Evolutionary conservation across 2,113 vertebrate genomes (phyloP).

Genomic region (Felis chaus): DNA sequence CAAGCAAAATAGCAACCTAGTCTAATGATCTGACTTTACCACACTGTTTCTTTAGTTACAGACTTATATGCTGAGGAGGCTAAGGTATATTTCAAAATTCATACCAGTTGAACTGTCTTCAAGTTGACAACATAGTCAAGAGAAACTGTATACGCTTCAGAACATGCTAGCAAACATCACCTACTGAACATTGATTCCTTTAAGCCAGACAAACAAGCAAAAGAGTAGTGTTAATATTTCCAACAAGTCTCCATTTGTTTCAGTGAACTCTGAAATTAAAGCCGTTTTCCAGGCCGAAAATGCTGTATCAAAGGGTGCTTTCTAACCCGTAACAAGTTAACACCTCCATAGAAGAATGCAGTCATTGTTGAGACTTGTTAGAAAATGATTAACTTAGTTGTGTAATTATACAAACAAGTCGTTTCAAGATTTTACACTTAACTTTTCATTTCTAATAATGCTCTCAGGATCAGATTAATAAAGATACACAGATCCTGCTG

Average conservation of each 20-base stretch:
- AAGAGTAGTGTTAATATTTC: conserved; percentile 80
- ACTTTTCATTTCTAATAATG: conserved; percentile 73
- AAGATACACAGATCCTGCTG: conserved; percentile 38
- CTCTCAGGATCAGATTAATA: conserved; percentile 61
- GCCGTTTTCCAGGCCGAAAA: conserved; percentile 77
- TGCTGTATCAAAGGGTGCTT: conserved; percentile 81
- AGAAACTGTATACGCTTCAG: conserved; percentile 65
- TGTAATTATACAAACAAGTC: conserved; percentile 77
- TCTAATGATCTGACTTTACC: background rate
- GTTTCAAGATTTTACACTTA: conserved; percentile 72
- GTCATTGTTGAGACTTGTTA: conserved; percentile 78
- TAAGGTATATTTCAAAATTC: conserved; percentile 48
- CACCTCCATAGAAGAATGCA: conserved; percentile 81
- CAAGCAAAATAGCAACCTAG: background rate
- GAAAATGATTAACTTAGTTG: conserved; percentile 78
- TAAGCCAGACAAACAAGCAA: conserved; percentile 81
- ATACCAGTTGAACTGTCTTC: conserved; percentile 72
- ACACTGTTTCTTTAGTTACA: conserved; percentile 44
- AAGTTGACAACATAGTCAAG: conserved; percentile 78
- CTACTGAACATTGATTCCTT: conserved; percentile 63
- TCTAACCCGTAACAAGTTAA: conserved; percentile 81
- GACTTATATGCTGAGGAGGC: background rate
- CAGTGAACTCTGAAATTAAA: conserved; percentile 78
- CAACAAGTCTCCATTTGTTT: conserved; percentile 81
- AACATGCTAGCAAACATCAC: conserved; percentile 74